Conservation (phyloP, 1,140 invertebrate species). For the Psilanteris sp. region DNA sequence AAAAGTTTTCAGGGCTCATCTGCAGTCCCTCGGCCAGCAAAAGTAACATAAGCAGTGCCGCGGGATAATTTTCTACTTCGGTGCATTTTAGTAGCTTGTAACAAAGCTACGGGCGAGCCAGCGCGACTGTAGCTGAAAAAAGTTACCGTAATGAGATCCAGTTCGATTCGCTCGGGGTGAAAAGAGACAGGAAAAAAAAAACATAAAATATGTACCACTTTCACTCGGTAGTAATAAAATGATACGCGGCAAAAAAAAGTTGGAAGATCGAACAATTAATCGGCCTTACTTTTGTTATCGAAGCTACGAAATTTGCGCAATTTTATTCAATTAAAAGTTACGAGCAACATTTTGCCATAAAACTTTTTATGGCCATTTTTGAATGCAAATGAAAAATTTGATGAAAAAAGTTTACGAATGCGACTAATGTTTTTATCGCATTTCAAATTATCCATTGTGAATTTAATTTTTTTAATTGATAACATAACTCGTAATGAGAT, state of each 20-base stretch:
- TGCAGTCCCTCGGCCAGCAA: constrained; percentile 17
- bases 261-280: no score
- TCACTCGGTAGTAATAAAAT: no score
- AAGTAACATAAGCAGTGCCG: constrained; percentile 49
- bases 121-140: no score
- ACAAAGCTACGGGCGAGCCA: constrained; percentile 38
- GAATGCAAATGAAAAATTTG: not conserved
- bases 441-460: no score
- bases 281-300: no score
- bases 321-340: constrained; percentile 23
- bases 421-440: no score
- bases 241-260: no score
- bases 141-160: constrained; percentile 33
- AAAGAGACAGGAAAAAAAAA: not conserved
- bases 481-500: no score
- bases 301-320: not conserved
- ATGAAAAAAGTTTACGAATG: constrained; percentile 7
- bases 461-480: not conserved
- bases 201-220: not conserved
- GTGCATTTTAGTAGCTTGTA: constrained; percentile 53
- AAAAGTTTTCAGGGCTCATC: constrained; percentile 49
- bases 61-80: constrained; percentile 57
- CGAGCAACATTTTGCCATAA: not conserved
- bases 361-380: constrained; percentile 1
- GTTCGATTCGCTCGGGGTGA: constrained; percentile 5